Conservation (phyloP, 2,113 vertebrate genomes). For the Eidolon helvum region DNA sequence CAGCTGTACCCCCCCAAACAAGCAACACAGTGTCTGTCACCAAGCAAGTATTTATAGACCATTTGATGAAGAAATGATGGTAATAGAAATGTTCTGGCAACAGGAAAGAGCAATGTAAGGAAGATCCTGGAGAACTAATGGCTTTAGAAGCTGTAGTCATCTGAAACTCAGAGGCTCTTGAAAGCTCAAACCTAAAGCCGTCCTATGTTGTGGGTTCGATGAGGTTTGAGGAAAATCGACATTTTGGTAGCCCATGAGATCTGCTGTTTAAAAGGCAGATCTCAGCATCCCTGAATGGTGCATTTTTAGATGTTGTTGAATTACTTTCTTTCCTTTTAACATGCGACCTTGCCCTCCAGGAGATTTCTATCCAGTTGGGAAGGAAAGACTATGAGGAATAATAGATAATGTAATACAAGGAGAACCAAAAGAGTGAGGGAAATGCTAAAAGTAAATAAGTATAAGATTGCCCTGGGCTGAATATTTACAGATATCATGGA, state of each 20-base stretch:
- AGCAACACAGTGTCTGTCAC: not conserved
- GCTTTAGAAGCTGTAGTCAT: not conserved
- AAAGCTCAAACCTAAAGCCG: not conserved
- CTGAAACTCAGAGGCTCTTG: not conserved
- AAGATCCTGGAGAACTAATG: not conserved
- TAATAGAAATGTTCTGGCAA: not conserved
- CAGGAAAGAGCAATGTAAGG: not conserved
- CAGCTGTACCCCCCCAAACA: not conserved
- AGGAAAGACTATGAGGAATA: not conserved
- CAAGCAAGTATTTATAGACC: not conserved
- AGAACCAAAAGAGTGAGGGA: not conserved
- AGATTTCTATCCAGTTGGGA: not conserved
- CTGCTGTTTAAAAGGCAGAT: not conserved
- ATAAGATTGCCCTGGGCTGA: not conserved
- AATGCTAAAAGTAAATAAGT: not conserved
- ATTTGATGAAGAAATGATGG: not conserved
- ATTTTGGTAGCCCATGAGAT: not conserved
- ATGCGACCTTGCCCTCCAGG: not conserved
- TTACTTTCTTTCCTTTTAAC: not conserved
- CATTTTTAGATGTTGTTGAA: not conserved
- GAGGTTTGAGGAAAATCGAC: not conserved
- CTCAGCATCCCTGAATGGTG: not conserved
- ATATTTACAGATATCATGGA: not conserved
- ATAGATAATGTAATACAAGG: not conserved
- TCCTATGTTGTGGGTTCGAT: not conserved